Evolutionary conservation across 2,113 vertebrate species (phyloP).

Genomic region (Anolis sagrei): DNA sequence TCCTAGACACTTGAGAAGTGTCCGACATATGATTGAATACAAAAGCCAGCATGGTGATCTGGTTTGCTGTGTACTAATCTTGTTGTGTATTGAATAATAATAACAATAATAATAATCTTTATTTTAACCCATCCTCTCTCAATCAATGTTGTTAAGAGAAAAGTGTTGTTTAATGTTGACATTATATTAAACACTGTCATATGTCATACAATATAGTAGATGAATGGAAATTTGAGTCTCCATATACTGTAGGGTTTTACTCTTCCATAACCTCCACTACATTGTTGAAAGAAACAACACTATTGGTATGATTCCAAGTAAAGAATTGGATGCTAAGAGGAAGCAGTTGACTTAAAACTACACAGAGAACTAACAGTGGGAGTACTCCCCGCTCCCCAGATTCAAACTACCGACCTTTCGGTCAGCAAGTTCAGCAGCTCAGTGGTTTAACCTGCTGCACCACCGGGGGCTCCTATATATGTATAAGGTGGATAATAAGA

Average conservation of each 20-base stretch:
- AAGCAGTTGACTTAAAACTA: not conserved
- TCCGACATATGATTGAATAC: too few relatives aligned
- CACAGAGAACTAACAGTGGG: not conserved
- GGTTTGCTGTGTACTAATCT: too few relatives aligned
- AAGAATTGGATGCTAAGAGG: not conserved
- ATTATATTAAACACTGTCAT: not conserved
- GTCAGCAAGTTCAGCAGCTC: too few relatives aligned
- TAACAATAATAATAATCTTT: too few relatives aligned
- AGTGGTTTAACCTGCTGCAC: too few relatives aligned
- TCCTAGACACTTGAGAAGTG: too few relatives aligned
- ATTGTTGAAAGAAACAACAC: not conserved
- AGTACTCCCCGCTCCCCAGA: not conserved
- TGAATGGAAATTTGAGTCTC: not conserved
- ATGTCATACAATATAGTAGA: not conserved
- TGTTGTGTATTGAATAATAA: too few relatives aligned
- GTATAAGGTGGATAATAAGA: too few relatives aligned
- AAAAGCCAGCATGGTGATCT: too few relatives aligned
- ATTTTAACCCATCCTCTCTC: too few relatives aligned
- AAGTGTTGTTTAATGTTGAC: not conserved
- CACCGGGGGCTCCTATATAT: too few relatives aligned
- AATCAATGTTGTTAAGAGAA: not conserved
- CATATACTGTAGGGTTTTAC: not conserved
- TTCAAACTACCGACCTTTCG: too few relatives aligned
- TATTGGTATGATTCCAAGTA: not conserved
- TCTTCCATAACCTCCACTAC: not conserved